A percentile compares a stretch with the other conserved stretches of the same genome.
These are phyloP conservation scores for Nibea coibor DNA, from an alignment of 2,113 vertebrate genomes.

Conservation along the genomic window DNA sequence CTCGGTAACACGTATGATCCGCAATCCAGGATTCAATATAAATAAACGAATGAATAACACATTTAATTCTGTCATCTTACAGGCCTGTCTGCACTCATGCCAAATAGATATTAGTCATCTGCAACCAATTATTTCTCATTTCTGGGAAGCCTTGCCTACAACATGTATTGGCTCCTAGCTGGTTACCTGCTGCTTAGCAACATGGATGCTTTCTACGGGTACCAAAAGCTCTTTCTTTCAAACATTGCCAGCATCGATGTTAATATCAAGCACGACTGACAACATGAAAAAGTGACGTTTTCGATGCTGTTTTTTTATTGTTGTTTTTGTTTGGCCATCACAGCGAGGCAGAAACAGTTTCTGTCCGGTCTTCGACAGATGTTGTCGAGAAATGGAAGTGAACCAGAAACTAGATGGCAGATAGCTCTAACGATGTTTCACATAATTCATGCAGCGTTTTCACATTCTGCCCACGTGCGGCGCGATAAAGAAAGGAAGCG, in stretches of 20 bases:
- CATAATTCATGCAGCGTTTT: slow-evolving; percentile 27
- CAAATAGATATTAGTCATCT: slow-evolving; percentile 71
- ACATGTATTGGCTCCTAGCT: slow-evolving; percentile 38
- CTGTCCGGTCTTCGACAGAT: neutral
- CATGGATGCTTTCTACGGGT: slow-evolving; percentile 47
- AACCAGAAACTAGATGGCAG: neutral
- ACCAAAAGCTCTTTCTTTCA: slow-evolving; percentile 36
- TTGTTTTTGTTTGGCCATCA: slow-evolving; percentile 2
- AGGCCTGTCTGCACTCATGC: slow-evolving; percentile 34
- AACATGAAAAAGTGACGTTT: neutral
- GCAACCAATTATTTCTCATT: slow-evolving; percentile 67
- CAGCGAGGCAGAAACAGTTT: neutral
- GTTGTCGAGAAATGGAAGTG: slow-evolving; percentile 4
- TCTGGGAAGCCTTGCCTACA: slow-evolving; percentile 51
- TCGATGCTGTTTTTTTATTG: neutral
- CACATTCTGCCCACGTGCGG: slow-evolving; percentile 19
- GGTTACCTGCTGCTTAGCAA: slow-evolving; percentile 78
- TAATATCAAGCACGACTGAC: slow-evolving; percentile 21
- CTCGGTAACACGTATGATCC: neutral
- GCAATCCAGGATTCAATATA: neutral
- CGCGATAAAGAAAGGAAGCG: slow-evolving; percentile 38
- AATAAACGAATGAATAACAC: slow-evolving; percentile 20
- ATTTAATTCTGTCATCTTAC: slow-evolving; percentile 35
- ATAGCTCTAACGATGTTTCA: slow-evolving; percentile 9
- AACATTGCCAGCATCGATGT: slow-evolving; percentile 38